These are phyloP conservation scores for Rhynchopsitta pachyrhyncha DNA, from an alignment of 2,113 vertebrate genomes.

Conservation along the genomic window DNA sequence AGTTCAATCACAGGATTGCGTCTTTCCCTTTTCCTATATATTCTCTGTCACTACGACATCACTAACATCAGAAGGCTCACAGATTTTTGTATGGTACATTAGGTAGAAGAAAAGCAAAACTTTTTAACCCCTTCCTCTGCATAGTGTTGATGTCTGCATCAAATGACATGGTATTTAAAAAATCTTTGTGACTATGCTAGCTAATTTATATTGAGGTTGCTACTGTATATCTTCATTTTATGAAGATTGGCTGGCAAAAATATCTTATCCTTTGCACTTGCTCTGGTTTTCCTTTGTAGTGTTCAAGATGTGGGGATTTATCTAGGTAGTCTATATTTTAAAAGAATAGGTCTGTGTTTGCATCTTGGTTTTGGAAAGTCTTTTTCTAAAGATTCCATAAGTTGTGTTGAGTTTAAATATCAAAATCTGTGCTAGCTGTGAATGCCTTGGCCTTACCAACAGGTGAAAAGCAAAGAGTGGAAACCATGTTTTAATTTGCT, in stretches of 20 bases:
- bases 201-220: neutral
- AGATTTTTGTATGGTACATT: neutral
- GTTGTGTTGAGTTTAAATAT: neutral
- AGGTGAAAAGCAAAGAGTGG: neutral
- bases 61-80: neutral
- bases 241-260: neutral
- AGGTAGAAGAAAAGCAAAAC: neutral
- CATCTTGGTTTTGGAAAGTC: neutral
- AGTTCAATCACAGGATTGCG: neutral
- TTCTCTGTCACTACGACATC: neutral
- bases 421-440: neutral
- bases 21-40: neutral
- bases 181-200: neutral
- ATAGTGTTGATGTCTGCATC: neutral
- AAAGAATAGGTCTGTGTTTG: neutral
- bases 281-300: neutral
- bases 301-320: fast-evolving
- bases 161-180: neutral
- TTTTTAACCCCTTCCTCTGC: neutral
- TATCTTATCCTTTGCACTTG: neutral
- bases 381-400: neutral
- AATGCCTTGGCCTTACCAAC: neutral
- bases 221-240: neutral
- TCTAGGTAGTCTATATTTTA: neutral
- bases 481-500: neutral